Percentiles rank a stretch among this genome's conserved stretches.
Conservation (phyloP, 2,888 invertebrate species). For the Sphaeridia pumilis region DNA sequence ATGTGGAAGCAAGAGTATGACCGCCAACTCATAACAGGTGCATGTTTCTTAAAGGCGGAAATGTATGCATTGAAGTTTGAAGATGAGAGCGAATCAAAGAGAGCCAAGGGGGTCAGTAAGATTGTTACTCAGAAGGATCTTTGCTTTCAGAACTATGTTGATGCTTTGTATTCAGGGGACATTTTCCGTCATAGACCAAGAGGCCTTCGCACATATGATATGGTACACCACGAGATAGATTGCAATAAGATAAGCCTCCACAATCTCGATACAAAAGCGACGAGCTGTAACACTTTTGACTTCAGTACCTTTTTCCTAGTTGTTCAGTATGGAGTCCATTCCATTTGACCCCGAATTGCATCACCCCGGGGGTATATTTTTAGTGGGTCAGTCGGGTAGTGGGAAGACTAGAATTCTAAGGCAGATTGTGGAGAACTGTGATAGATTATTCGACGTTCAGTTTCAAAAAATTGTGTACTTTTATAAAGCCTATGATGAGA, state of each 20-base stretch:
- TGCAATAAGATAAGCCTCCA: background rate
- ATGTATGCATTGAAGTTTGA: background rate
- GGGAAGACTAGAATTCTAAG: background rate
- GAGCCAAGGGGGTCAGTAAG: background rate
- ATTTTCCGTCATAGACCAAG: background rate
- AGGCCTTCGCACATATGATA: background rate
- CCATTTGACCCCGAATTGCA: background rate
- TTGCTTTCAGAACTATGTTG: background rate
- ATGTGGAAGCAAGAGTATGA: background rate
- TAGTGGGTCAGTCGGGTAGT: background rate
- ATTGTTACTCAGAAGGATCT: background rate
- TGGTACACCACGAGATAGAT: background rate
- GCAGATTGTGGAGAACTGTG: background rate
- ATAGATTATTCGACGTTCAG: background rate
- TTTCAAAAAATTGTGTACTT: background rate
- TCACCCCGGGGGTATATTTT: background rate
- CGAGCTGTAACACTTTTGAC: background rate
- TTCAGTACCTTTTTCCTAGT: background rate
- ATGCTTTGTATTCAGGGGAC: background rate
- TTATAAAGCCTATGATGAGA: background rate
- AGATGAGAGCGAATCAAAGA: background rate
- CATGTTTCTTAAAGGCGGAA: background rate
- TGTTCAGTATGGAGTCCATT: background rate
- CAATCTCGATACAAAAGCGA: background rate
- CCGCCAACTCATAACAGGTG: background rate